Percentiles rank a stretch among this genome's conserved stretches.
phyloP scores from a whole-genome alignment of 2,113 vertebrate species.

The Campylomormyrus numenius region DNA sequence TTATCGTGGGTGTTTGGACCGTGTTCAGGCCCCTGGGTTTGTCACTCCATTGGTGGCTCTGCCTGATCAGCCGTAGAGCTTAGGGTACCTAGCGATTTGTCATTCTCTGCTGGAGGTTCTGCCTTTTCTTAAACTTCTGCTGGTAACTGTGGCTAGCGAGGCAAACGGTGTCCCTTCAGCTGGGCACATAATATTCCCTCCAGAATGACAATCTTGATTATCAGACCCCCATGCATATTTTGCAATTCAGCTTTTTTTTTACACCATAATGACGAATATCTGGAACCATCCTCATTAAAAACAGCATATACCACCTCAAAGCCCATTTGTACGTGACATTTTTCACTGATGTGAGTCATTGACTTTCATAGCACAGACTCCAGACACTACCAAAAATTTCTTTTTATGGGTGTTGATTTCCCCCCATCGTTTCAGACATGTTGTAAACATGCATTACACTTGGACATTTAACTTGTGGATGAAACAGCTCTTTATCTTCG shows the following conservation, averaged over 20 bases:
- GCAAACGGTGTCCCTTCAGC: not conserved
- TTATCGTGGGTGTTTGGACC: not conserved
- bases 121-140: not conserved
- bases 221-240: not conserved
- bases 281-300: not conserved
- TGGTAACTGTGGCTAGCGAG: not conserved
- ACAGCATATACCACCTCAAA: not conserved
- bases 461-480: not conserved
- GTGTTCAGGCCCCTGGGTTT: not conserved
- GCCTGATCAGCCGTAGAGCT: not conserved
- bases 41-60: not conserved
- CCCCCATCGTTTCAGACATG: not conserved
- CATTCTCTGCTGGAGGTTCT: not conserved
- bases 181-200: not conserved
- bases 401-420: not conserved
- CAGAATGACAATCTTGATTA: not conserved
- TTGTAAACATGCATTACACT: not conserved
- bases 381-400: not conserved
- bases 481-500: not conserved
- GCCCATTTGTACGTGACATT: not conserved
- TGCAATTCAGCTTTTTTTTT: slow-evolving; percentile 1
- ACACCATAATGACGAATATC: not conserved
- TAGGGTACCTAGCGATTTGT: not conserved
- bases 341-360: not conserved
- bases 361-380: not conserved